Conservation (phyloP, 2,113 vertebrate species). For the Echinops telfairi region DNA sequence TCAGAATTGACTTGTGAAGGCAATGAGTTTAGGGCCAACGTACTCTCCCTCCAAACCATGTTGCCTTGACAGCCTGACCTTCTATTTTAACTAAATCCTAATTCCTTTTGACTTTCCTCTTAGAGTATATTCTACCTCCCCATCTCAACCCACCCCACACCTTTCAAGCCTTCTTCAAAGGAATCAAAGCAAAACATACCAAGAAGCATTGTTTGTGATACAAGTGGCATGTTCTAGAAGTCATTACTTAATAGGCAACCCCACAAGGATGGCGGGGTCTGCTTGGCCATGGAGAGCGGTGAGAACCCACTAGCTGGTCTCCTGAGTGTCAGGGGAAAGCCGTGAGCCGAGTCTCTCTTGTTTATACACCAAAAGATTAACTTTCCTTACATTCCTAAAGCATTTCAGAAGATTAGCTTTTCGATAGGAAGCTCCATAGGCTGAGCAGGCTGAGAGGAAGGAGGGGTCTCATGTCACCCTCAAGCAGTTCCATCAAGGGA, state of each 20-base stretch:
- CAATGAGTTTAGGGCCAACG: neutral
- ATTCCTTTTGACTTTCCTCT: conserved; percentile 59
- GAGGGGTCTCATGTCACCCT: conserved; percentile 86
- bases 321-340: conserved; percentile 57
- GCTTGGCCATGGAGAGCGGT: neutral
- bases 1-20: neutral
- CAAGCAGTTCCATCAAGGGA: conserved; percentile 91
- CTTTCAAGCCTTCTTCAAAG: conserved; percentile 41
- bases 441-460: conserved; percentile 73
- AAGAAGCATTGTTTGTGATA: conserved; percentile 14
- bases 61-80: neutral
- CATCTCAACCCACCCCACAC: neutral
- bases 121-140: neutral
- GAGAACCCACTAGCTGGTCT: neutral
- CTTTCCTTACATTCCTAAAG: conserved; percentile 78
- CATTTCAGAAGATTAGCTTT: conserved; percentile 83
- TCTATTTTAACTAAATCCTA: conserved; percentile 58
- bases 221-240: conserved; percentile 38
- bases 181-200: neutral
- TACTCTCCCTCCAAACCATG: neutral
- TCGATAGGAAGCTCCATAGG: conserved; percentile 83
- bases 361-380: conserved; percentile 73
- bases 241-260: conserved; percentile 19
- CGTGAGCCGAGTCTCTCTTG: conserved; percentile 52
- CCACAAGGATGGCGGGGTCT: neutral